These are phyloP conservation scores for Apoda limacodes DNA, from an alignment of 2,888 invertebrate species.

Conservation along the genomic window DNA sequence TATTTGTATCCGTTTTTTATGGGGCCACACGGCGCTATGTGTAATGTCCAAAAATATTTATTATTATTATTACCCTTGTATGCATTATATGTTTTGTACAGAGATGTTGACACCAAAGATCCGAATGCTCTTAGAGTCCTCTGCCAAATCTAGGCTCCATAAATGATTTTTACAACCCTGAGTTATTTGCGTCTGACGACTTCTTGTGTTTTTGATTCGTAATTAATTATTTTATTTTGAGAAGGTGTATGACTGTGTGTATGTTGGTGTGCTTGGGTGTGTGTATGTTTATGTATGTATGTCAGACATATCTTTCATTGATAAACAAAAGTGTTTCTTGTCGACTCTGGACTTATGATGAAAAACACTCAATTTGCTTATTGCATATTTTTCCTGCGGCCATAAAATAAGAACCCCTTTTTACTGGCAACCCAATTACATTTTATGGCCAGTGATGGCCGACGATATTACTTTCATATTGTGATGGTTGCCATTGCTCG, in stretches of 20 bases:
- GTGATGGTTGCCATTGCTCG: conserved; percentile 44
- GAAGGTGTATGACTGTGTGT: neutral
- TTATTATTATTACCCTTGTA: too few relatives aligned
- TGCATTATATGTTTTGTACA: too few relatives aligned
- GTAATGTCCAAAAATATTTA: too few relatives aligned
- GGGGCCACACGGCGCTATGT: too few relatives aligned
- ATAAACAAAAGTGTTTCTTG: too few relatives aligned
- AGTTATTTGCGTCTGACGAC: conserved; percentile 11
- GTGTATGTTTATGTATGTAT: neutral
- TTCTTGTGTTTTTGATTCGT: neutral
- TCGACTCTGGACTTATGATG: too few relatives aligned
- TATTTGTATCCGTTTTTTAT: too few relatives aligned
- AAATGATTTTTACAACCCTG: too few relatives aligned
- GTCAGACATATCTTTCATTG: conserved; percentile 16
- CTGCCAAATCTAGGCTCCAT: too few relatives aligned
- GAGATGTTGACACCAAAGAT: too few relatives aligned
- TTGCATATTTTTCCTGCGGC: conserved; percentile 53
- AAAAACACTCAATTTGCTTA: conserved; percentile 48
- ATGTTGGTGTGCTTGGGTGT: neutral
- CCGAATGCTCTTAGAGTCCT: too few relatives aligned
- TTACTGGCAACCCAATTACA: conserved; percentile 65
- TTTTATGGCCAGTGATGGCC: conserved; percentile 58
- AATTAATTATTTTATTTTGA: neutral
- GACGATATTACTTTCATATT: conserved; percentile 49
- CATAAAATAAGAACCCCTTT: conserved; percentile 65